Evolutionary conservation across 2,113 vertebrate genomes (phyloP).

Genomic region (Regulus satrapa): DNA sequence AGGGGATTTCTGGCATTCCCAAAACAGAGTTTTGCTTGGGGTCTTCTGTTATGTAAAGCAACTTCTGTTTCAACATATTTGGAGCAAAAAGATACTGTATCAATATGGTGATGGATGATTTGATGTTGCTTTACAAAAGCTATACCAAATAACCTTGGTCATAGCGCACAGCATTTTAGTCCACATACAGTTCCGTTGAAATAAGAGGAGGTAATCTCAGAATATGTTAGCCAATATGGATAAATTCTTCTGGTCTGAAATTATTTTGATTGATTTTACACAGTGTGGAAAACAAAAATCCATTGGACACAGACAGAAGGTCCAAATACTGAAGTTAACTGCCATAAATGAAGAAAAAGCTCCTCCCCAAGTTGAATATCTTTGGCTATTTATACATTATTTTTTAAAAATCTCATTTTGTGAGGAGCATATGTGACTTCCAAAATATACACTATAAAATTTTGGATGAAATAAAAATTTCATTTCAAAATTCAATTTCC

Average conservation of each 20-base stretch:
- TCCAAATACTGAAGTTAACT: neutral
- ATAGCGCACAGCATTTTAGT: neutral
- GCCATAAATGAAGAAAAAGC: neutral
- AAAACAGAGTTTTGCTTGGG: neutral
- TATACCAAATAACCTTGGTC: neutral
- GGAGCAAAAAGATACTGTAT: neutral
- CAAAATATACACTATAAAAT: neutral
- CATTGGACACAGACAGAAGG: neutral
- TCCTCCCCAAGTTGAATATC: neutral
- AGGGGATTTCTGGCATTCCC: neutral
- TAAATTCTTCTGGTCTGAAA: neutral
- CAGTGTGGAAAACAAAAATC: neutral
- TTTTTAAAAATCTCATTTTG: neutral
- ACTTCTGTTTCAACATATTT: neutral
- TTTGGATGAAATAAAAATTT: neutral
- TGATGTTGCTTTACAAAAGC: neutral
- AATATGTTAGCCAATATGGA: neutral
- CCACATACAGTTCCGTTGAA: neutral
- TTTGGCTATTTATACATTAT: neutral
- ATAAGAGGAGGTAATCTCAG: neutral
- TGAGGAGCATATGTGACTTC: neutral
- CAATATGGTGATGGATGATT: neutral
- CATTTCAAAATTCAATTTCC: neutral
- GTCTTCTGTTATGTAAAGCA: neutral
- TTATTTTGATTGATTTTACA: neutral